These are phyloP conservation scores for Drosophila auraria DNA, from an alignment of 1,140 invertebrate genomes.

Conservation along the genomic window DNA sequence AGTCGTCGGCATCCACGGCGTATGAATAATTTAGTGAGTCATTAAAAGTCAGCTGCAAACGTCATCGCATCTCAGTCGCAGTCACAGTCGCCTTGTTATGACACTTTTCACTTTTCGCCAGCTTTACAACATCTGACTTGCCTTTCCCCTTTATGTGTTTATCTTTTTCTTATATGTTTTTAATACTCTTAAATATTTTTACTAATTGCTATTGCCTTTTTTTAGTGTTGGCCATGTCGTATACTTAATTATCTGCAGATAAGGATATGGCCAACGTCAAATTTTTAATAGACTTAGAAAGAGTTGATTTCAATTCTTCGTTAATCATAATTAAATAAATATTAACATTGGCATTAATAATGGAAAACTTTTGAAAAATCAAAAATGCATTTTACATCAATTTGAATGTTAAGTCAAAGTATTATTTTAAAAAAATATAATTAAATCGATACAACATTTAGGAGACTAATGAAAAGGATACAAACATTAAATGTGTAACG, in stretches of 20 bases:
- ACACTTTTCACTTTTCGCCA: constrained; percentile 78
- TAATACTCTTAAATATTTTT: constrained; percentile 39
- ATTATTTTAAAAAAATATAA: no score
- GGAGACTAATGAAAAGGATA: no score
- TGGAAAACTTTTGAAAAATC: not conserved
- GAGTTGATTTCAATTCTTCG: not conserved
- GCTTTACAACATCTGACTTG: constrained; percentile 30
- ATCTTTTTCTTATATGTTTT: not conserved
- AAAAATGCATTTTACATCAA: no score
- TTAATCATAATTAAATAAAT: constrained; percentile 3
- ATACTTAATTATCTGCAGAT: not conserved
- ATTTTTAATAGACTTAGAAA: not conserved
- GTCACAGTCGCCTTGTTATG: constrained; percentile 63
- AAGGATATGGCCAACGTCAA: not conserved
- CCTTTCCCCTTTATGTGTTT: not conserved
- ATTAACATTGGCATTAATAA: not conserved
- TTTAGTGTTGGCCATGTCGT: constrained; percentile 7
- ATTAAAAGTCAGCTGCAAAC: constrained; percentile 68
- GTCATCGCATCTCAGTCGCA: constrained; percentile 41
- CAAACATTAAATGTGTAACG: no score
- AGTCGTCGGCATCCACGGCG: constrained; percentile 69
- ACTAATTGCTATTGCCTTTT: constrained; percentile 42
- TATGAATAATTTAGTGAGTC: constrained; percentile 84
- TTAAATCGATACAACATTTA: no score
- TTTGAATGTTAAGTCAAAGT: no score